Base-by-base conservation (phyloP, 92 coral and sea anemone genomes). In the Diadumene lineata region DNA sequence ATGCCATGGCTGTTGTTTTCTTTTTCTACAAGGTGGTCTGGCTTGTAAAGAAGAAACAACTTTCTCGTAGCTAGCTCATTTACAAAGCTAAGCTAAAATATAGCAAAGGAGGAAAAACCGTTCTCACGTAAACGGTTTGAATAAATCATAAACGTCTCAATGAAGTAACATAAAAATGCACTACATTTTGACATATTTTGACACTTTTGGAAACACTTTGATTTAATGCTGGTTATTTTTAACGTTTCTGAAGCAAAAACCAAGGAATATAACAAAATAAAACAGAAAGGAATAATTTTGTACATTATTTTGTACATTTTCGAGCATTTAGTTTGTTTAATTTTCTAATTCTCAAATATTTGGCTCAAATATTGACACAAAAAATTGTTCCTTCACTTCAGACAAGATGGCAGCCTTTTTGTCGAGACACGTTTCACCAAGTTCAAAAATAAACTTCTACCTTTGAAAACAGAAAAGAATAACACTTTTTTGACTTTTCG, bases 1-100 rank as follows among this genome's bases (percentile, higher is more conserved):
- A 11, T 62, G 68, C 31, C 68, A 62, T 1, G 1, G 31, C 3
- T 28, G 38, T 15, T 29, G 29, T 62, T 62, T 38, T 62, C 31
- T 74, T 74, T 74, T 53, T 74, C 79, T 44, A 26, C 25, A 13
- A 31, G 15, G 60, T 16, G 27, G 26, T 10, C 1, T 23, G 64
- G 7, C n/a, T n/a, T n/a, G n/a, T n/a, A n/a, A n/a, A n/a, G n/a
- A n/a, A n/a, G n/a, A n/a, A n/a, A n/a, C n/a, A n/a, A n/a, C n/a
- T n/a, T n/a, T n/a, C n/a, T n/a, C n/a, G n/a, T n/a, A n/a, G n/a
- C n/a, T n/a, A n/a, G n/a, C n/a, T n/a, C n/a, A n/a, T n/a, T n/a
- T n/a, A n/a, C n/a, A n/a, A n/a, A n/a, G n/a, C n/a, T n/a, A n/a
- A n/a, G n/a, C n/a, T n/a, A n/a, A n/a, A n/a, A n/a, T n/a, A n/a